A percentile compares a stretch with the other conserved stretches of the same genome.
Evolutionary conservation across 2,113 vertebrate species (phyloP).

Genomic region (Meles meles): DNA sequence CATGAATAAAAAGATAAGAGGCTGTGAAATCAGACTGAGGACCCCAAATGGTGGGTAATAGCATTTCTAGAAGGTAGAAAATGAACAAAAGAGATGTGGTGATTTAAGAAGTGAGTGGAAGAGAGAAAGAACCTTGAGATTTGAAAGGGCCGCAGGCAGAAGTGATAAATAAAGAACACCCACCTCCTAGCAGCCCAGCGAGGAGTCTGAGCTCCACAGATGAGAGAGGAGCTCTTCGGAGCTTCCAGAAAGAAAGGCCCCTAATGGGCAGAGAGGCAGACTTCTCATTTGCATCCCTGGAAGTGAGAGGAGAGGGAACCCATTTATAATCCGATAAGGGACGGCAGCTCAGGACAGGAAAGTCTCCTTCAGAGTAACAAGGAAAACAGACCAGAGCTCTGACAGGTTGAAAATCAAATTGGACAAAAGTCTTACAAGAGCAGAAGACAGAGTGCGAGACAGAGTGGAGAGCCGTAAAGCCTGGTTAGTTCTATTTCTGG

Average conservation of each 20-base stretch:
- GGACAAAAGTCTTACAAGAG: not conserved
- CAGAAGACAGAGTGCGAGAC: not conserved
- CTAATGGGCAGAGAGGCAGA: not conserved
- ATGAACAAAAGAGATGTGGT: not conserved
- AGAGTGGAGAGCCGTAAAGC: rapidly evolving
- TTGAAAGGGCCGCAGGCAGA: not conserved
- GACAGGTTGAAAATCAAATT: not conserved
- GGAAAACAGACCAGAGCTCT: not conserved
- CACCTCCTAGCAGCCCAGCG: not conserved
- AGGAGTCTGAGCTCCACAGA: not conserved
- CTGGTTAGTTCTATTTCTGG: not conserved
- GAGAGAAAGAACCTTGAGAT: not conserved
- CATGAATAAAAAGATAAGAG: not conserved
- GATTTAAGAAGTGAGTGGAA: not conserved
- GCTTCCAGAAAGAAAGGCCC: not conserved
- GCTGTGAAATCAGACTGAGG: not conserved
- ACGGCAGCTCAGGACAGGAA: not conserved
- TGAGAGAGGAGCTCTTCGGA: not conserved
- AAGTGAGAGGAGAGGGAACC: not conserved
- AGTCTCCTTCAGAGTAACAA: not conserved
- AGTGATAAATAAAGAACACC: not conserved
- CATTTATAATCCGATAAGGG: not conserved
- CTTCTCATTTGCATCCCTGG: not conserved
- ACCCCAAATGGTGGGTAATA: not conserved
- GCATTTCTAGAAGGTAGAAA: not conserved